A percentile compares a stretch with the other conserved stretches of the same genome.
Conservation (phyloP, 2,888 invertebrate genomes). For the Matsumyia berberina region DNA sequence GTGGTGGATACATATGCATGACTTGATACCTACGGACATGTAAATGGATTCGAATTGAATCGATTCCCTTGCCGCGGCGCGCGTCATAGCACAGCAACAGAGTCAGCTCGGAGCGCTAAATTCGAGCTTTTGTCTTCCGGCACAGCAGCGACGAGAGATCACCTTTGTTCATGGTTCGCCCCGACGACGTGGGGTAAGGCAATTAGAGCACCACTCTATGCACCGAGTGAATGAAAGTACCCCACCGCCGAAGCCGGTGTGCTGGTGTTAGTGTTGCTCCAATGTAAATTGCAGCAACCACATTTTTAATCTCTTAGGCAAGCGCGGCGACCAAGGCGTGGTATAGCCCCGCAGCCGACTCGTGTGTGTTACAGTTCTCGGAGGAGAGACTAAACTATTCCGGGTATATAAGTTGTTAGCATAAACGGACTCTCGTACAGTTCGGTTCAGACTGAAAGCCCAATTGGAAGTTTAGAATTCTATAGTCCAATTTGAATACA, state of each 20-base stretch:
- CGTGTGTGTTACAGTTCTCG: conserved; percentile 71
- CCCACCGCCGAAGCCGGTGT: conserved; percentile 40
- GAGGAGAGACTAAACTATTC: conserved; percentile 72
- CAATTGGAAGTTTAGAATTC: conserved; percentile 84
- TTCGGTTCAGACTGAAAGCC: conserved; percentile 82
- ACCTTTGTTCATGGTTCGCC: conserved; percentile 54
- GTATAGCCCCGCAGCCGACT: conserved; percentile 58
- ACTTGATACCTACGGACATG: conserved; percentile 69
- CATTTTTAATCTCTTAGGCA: conserved; percentile 76
- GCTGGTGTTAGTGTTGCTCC: conserved; percentile 56
- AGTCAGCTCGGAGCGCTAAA: conserved; percentile 13
- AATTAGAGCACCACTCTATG: conserved; percentile 65
- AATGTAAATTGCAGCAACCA: conserved; percentile 75
- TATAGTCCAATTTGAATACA: conserved; percentile 83
- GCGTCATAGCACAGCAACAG: conserved; percentile 48
- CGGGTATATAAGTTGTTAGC: conserved; percentile 83
- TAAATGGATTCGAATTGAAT: conserved; percentile 67
- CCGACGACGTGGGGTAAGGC: conserved; percentile 63
- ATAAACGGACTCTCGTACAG: conserved; percentile 80
- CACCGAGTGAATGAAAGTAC: conserved; percentile 70
- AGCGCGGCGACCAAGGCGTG: conserved; percentile 68
- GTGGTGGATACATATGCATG: conserved; percentile 40
- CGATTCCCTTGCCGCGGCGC: conserved; percentile 56
- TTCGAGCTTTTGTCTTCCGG: conserved; percentile 72
- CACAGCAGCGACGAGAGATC: conserved; percentile 44